These are phyloP conservation scores for Drosophila emarginata DNA, from an alignment of 2,888 invertebrate species.

Conservation along the genomic window DNA sequence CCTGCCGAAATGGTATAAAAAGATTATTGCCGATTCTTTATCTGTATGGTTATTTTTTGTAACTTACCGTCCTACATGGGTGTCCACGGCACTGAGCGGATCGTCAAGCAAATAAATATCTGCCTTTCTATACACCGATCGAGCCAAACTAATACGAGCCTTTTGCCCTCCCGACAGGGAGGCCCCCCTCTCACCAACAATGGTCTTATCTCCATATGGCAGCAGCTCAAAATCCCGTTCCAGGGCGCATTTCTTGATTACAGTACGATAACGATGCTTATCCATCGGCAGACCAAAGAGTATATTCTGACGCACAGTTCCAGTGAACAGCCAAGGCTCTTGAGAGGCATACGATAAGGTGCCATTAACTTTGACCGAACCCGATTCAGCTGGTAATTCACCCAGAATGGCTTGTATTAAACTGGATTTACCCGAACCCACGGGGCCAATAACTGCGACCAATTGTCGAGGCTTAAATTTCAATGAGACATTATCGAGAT, in stretches of 20 bases:
- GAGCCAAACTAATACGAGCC: constrained; percentile 93
- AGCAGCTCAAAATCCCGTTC: constrained; percentile 85
- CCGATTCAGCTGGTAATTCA: constrained; percentile 84
- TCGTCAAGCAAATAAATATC: constrained; percentile 95
- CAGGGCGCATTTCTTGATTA: constrained; percentile 83
- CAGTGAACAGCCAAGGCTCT: constrained; percentile 93
- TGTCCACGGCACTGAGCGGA: constrained; percentile 95
- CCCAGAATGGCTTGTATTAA: constrained; percentile 84
- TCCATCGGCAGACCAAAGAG: constrained; percentile 86
- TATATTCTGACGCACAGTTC: constrained; percentile 86
- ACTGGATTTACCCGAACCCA: constrained; percentile 87
- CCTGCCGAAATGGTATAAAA: not conserved
- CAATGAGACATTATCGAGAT: constrained; percentile 86
- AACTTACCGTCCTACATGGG: constrained; percentile 89
- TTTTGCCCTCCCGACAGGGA: constrained; percentile 94
- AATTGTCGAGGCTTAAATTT: constrained; percentile 86
- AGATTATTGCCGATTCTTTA: not conserved
- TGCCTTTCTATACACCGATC: constrained; percentile 92
- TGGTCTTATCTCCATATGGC: constrained; percentile 85
- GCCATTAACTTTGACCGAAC: constrained; percentile 85
- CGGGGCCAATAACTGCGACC: constrained; percentile 88
- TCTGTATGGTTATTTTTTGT: not conserved
- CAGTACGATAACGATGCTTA: constrained; percentile 85
- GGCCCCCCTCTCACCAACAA: constrained; percentile 92
- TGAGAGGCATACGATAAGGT: constrained; percentile 90